phyloP scores from a whole-genome alignment of 23 tunicate species.

The Trididemnum miniatum region DNA sequence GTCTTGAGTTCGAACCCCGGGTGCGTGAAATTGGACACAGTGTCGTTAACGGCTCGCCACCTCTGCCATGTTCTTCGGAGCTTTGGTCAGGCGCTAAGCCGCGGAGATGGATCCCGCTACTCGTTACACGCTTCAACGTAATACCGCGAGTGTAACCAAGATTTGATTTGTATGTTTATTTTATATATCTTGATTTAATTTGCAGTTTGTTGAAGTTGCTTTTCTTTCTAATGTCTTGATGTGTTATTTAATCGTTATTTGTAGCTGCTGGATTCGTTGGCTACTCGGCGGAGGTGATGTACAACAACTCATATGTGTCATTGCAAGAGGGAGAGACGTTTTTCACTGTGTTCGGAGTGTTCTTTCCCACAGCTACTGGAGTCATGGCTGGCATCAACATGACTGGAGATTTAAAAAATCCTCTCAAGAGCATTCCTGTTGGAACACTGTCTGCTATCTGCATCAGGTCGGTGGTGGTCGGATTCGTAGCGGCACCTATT shows the following conservation, averaged over 20 bases:
- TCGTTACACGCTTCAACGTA: no score
- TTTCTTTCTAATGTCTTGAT: background rate
- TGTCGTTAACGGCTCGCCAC: no score
- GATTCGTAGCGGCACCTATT: no score
- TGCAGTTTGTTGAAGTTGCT: conserved; percentile 4
- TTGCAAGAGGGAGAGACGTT: conserved; percentile 77
- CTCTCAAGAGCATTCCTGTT: conserved; percentile 77
- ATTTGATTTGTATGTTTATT: no score
- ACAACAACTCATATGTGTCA: conserved; percentile 65
- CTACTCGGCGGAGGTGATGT: conserved; percentile 70
- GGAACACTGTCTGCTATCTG: conserved; percentile 81
- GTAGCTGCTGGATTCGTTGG: conserved; percentile 89
- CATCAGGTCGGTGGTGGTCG: conserved; percentile 68
- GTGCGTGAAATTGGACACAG: no score
- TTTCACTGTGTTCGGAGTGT: conserved; percentile 92
- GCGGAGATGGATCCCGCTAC: no score
- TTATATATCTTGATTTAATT: no score
- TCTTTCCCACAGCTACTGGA: conserved; percentile 96
- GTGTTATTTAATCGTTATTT: background rate
- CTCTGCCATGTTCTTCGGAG: no score
- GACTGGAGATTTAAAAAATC: conserved; percentile 90
- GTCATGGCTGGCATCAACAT: conserved; percentile 97
- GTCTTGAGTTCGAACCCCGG: no score
- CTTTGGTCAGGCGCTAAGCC: no score
- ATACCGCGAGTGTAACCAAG: no score